phyloP scores from a whole-genome alignment of 2,888 invertebrate genomes.

The Torymus texanus region DNA sequence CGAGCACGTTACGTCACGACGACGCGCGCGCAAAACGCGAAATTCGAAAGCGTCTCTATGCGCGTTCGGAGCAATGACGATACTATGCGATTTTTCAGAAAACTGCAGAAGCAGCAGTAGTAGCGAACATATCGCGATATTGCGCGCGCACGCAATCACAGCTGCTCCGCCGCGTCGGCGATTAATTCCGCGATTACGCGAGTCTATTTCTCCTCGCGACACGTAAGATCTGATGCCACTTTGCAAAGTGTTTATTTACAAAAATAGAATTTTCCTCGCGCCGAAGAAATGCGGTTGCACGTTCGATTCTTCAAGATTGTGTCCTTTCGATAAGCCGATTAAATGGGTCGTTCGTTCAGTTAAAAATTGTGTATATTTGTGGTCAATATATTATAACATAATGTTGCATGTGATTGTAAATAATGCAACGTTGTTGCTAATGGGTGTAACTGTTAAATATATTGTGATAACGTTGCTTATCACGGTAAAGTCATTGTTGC shows the following conservation, averaged over 20 bases:
- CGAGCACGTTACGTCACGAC: not conserved
- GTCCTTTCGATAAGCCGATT: no score
- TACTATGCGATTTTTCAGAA: constrained; percentile 22
- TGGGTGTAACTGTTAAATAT: constrained; percentile 4
- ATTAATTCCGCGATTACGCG: constrained; percentile 44
- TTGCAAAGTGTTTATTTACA: constrained; percentile 23
- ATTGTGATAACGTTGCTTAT: not conserved
- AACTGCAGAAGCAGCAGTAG: not conserved
- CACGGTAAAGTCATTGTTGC: no score
- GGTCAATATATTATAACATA: no score
- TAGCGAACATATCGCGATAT: not conserved
- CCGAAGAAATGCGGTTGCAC: not conserved
- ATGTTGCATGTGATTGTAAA: no score
- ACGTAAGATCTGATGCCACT: constrained; percentile 14
- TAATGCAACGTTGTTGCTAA: not conserved
- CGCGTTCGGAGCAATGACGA: constrained; percentile 2
- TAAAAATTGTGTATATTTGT: no score
- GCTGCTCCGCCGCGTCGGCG: constrained; percentile 4
- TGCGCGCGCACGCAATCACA: not conserved
- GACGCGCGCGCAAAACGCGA: no score
- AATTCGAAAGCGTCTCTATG: no score
- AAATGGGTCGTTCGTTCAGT: no score
- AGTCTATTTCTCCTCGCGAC: constrained; percentile 33
- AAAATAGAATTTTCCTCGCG: constrained; percentile 17
- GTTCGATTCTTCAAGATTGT: no score